Percentiles rank a stretch among this genome's conserved stretches.
These are phyloP conservation scores for Bombylius major DNA, from an alignment of 2,888 invertebrate species.

Conservation along the genomic window DNA sequence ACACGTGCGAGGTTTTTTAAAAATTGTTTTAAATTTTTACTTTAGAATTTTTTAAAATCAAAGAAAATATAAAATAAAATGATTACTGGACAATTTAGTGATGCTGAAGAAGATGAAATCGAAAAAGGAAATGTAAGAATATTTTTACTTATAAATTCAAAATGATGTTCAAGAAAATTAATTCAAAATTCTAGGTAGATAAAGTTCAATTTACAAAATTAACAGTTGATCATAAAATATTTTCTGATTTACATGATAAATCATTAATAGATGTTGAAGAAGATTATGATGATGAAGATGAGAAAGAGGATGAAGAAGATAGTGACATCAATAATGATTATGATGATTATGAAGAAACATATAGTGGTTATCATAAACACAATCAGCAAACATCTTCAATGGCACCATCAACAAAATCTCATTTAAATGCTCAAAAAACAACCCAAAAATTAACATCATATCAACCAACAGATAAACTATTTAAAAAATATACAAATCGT, in stretches of 20 bases:
- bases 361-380: background rate
- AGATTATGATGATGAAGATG: background rate
- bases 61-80: too few species aligned
- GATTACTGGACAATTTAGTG: background rate
- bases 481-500: constrained; percentile 64
- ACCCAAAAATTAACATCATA: constrained; percentile 51
- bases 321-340: background rate
- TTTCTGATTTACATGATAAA: too few species aligned
- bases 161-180: too few species aligned
- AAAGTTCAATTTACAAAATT: too few species aligned
- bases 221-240: too few species aligned
- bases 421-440: constrained; percentile 41
- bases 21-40: too few species aligned
- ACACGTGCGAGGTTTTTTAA: too few species aligned
- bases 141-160: too few species aligned
- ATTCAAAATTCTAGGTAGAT: too few species aligned
- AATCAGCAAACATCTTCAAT: constrained; percentile 17
- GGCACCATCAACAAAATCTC: constrained; percentile 3
- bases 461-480: constrained; percentile 70
- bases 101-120: background rate
- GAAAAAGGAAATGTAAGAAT: background rate
- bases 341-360: background rate
- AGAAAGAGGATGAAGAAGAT: background rate
- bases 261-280: background rate
- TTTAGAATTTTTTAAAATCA: too few species aligned